Evolutionary conservation across 2,888 invertebrate genomes (phyloP).

Genomic region (Oscheius sp.): DNA sequence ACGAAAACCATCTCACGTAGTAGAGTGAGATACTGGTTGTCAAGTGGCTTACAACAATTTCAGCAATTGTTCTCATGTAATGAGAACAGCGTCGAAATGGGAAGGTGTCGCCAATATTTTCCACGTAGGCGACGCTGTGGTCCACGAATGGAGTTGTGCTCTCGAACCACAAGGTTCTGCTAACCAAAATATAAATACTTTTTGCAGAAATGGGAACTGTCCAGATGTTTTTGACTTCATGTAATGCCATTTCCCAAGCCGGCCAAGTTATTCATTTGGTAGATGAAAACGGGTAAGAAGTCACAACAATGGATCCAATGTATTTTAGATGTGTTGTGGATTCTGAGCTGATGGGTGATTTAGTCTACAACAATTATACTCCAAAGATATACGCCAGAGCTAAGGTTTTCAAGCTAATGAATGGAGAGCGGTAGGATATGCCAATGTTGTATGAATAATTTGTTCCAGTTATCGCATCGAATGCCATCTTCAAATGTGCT

Average conservation of each 20-base stretch:
- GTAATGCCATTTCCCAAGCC: conserved; percentile 56
- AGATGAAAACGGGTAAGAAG: conserved; percentile 57
- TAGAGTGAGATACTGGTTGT: background rate
- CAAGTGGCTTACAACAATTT: conserved; percentile 6
- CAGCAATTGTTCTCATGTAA: conserved; percentile 53
- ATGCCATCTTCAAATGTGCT: conserved; percentile 54
- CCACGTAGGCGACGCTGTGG: conserved; percentile 57
- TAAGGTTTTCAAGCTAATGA: conserved; percentile 54
- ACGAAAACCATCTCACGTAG: background rate
- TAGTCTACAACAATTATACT: conserved; percentile 55
- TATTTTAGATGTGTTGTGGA: conserved; percentile 55
- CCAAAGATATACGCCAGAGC: conserved; percentile 54
- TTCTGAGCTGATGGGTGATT: conserved; percentile 57
- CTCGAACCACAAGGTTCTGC: conserved; percentile 18
- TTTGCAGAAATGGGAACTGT: conserved; percentile 45
- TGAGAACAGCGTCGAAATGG: conserved; percentile 56
- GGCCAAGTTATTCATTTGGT: conserved; percentile 59
- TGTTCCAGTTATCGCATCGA: conserved; percentile 52
- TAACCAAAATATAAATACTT: background rate
- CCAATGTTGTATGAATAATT: background rate
- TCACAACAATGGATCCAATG: too few relatives aligned
- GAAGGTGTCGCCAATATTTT: conserved; percentile 49
- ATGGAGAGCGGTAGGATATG: conserved; percentile 46
- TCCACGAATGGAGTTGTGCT: conserved; percentile 60
- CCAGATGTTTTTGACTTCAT: conserved; percentile 52